Base-by-base conservation (phyloP, 1,140 invertebrate species). In the Drosophila lacteicornis region DNA sequence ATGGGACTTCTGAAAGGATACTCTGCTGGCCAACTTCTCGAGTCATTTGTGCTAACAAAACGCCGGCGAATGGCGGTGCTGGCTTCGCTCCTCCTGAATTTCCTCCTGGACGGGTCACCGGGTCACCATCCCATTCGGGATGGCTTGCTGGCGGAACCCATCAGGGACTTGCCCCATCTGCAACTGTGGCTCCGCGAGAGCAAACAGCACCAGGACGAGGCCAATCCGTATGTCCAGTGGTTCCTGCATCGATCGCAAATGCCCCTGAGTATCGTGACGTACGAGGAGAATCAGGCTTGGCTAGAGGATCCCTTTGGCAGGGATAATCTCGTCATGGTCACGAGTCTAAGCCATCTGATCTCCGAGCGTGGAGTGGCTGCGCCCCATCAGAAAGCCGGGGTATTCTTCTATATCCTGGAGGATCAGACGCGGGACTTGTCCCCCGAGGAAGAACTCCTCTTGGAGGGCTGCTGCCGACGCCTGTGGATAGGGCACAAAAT, bases 381-480 rank as follows among this genome's bases (percentile, higher is more conserved):
- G 0, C 56, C 60, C 6, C 43, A 8, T 2, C 50, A 71, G 11
- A 79, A 65, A 1, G 65, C 80, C 3, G 59, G 62, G 7, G 60
- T 81, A 27, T 68, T 67, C 17, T 79, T 88, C 43, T 84, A 71
- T 38, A 75, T 88, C 4, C 36, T 88, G 22, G 78, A 50, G 8
- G 77, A 88, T 13, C 43, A 55, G n/a, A 8, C 17, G 0, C 61
- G 33, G 38, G 61, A 65, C 9, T 22, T 82, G n/a, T 61, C 17
- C 1, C 1, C 4, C 2, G 17, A 22, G 3, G 53, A 90, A 40
- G 56, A 67, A 42, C 36, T 43, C 1, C 12, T 45, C 13, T 15
- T 88, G 74, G 84, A 88, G 56, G 36, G 43, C 3, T 66, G 73
- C 45, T 81, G 77, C 11, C 73, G 84, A 0, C 36, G 63, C 11